These are phyloP conservation scores for Trilocha varians DNA, from an alignment of 2,888 invertebrate species.

Conservation along the genomic window DNA sequence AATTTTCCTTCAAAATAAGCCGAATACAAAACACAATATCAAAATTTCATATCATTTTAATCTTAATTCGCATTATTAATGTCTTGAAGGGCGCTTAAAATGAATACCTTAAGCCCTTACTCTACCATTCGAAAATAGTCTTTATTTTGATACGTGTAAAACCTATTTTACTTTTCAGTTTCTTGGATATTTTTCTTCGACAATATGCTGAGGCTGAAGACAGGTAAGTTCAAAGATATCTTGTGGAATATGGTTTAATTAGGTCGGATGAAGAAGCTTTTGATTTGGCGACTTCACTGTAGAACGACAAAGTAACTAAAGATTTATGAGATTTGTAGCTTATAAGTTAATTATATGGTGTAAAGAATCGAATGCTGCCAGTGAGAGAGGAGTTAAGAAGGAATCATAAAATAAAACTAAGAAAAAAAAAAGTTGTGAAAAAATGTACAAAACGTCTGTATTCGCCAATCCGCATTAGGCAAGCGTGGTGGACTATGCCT, in stretches of 20 bases:
- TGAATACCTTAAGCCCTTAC: neutral
- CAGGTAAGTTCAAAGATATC: constrained; percentile 70
- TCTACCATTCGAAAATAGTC: constrained; percentile 11
- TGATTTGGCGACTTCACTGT: constrained; percentile 12
- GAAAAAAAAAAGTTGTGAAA: no score
- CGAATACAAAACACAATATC: constrained; percentile 68
- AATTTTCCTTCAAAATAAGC: constrained; percentile 65
- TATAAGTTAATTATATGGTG: no score
- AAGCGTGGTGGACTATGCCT: no score
- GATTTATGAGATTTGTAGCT: no score
- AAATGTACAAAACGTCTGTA: no score
- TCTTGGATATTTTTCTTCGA: constrained; percentile 9
- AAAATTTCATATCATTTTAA: constrained; percentile 74
- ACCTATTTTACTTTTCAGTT: neutral
- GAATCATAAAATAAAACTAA: no score
- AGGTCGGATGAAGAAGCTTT: constrained; percentile 44
- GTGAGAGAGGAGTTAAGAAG: no score
- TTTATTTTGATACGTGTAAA: constrained; percentile 8
- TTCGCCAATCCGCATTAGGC: no score
- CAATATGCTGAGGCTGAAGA: constrained; percentile 38
- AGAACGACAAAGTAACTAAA: no score
- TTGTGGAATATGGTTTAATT: constrained; percentile 54
- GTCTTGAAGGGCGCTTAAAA: constrained; percentile 46
- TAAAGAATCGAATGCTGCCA: no score
- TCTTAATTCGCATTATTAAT: constrained; percentile 72